Base-by-base conservation (phyloP, 2,888 invertebrate genomes). In the Dendrolimus pini region DNA sequence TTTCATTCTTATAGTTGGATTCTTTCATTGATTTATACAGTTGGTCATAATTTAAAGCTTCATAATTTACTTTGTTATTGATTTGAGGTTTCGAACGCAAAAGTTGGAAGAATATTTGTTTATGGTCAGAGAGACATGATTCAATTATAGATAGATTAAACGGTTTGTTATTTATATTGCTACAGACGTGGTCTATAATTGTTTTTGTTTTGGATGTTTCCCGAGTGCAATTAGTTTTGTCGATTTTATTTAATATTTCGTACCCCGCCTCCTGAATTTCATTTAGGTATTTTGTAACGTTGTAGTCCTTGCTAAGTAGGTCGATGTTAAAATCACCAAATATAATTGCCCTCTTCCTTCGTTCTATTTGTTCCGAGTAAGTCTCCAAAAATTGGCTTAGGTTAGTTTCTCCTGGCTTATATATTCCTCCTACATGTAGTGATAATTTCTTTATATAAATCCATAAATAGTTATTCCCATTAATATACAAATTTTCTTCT, bases 21-120 rank as follows among this genome's bases (percentile, higher is more conserved):
- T 56, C 56, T 58, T 54, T 13, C 1, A 60, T 10, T 41, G 42
- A 57, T 52, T 61, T 58, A 41, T 54, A 59, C 7, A 67, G 52
- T 9, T 59, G 63, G 6, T 58, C 52, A 54, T 66, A 67, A 42
- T 66, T 54, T 12, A 66, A 42, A 6, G 65, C 64, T 59, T 65
- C 57, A 56, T 65, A 67, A 53, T 60, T 55, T 3, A 58, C 52
- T 60, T 55, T 60, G 42, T 59, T 42, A 42, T 42, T 42, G 7
- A 42, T 42, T 18, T 9, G 52, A 3, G 57, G 58, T 56, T 52
- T 30, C 30, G 53, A 12, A 57, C 57, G 12, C 54, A 61, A 54
- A 14, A 14, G 14, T 14, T 14, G 14, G 14, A 14, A 14, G 14
- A 14, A 14, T 14, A 14, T 14, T 14, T 14, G 14, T 14, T 14